Conservation (phyloP, 64 coral and sea anemone genomes). For the Astreopora myriophthalma region DNA sequence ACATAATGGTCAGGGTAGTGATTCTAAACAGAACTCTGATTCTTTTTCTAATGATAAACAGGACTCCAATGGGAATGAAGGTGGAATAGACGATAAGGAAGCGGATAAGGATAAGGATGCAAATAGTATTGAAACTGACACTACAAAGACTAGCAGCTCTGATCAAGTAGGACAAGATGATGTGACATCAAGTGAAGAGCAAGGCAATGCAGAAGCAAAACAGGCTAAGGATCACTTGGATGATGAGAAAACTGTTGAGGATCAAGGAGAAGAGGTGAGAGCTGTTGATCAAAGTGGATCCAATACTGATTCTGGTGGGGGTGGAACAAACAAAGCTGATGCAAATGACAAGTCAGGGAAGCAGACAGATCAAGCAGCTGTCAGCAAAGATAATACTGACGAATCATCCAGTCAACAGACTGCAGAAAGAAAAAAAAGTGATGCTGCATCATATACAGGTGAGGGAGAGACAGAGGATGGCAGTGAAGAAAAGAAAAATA, state of each 20-base stretch:
- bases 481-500: slow-evolving; percentile 48
- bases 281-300: background rate
- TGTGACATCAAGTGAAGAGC: background rate
- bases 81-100: background rate
- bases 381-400: background rate
- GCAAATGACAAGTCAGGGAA: background rate
- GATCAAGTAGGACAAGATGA: background rate
- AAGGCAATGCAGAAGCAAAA: background rate
- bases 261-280: background rate
- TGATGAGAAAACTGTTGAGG: background rate
- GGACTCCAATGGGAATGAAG: slow-evolving; percentile 8
- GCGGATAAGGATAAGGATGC: background rate
- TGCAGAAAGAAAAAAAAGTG: background rate
- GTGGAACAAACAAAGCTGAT: background rate
- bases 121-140: background rate
- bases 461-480: background rate
- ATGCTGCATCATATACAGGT: slow-evolving; percentile 1
- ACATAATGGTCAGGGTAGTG: background rate
- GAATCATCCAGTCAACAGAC: background rate
- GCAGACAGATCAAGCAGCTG: slow-evolving; percentile 2
- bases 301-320: background rate
- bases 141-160: background rate
- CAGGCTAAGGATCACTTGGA: background rate
- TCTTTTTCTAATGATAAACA: slow-evolving; percentile 50
- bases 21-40: slow-evolving; percentile 43